A percentile compares a stretch with the other conserved stretches of the same genome.
phyloP scores from a whole-genome alignment of 2,113 vertebrate genomes.

The Pantherophis guttatus region DNA sequence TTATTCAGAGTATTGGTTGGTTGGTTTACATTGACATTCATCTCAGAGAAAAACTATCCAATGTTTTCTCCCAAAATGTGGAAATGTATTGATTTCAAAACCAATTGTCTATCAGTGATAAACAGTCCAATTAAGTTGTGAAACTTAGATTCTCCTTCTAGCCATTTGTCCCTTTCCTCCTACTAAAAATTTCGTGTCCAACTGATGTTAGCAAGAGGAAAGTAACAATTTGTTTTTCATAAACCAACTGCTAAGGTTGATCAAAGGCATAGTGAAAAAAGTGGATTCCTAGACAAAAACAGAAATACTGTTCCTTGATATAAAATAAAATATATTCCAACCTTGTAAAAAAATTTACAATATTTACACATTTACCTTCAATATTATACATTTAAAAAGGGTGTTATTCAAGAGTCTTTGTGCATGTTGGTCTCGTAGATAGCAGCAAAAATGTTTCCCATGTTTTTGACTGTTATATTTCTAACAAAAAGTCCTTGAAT shows the following conservation, averaged over 20 bases:
- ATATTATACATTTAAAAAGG: neutral
- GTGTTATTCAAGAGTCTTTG: neutral
- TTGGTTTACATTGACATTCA: neutral
- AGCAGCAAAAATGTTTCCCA: neutral
- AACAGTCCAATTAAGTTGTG: neutral
- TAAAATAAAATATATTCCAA: neutral
- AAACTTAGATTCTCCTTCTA: neutral
- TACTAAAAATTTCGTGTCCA: neutral
- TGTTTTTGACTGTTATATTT: neutral
- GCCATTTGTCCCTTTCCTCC: neutral
- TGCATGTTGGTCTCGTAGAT: neutral
- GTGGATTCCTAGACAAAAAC: neutral
- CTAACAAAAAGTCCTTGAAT: neutral
- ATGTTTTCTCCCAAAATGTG: constrained; percentile 24
- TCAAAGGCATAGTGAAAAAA: neutral
- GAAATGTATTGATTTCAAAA: neutral
- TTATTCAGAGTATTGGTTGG: neutral
- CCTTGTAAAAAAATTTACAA: neutral
- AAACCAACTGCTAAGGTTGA: neutral
- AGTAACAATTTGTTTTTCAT: neutral
- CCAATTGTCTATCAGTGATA: neutral
- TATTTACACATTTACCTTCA: neutral
- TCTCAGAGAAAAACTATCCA: constrained; percentile 7
- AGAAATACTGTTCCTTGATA: neutral
- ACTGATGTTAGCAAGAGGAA: neutral